Conservation (phyloP, 2,888 invertebrate species). For the Magallana nippona region DNA sequence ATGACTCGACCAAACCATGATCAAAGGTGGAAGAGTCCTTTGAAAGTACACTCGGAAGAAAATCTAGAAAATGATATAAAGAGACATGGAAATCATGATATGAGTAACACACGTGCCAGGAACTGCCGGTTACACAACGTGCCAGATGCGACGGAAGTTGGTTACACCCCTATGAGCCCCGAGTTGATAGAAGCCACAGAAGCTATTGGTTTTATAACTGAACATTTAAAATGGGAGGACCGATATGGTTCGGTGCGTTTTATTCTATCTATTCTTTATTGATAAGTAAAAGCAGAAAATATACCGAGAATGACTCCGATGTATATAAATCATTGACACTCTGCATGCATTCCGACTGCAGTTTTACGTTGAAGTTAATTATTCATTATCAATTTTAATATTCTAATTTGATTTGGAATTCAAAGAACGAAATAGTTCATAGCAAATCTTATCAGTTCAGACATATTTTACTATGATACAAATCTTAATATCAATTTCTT, state of each 20-base stretch:
- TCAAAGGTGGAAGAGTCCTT: conserved; percentile 83
- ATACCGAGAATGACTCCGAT: too few species aligned
- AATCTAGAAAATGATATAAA: conserved; percentile 24
- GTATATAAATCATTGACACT: too few species aligned
- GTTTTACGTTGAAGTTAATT: too few species aligned
- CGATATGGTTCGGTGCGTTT: conserved; percentile 39
- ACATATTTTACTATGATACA: too few species aligned
- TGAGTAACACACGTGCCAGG: not conserved
- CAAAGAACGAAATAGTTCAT: too few species aligned
- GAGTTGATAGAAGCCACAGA: conserved; percentile 95
- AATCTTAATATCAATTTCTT: too few species aligned
- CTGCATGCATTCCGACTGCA: too few species aligned
- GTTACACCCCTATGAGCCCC: conserved; percentile 80
- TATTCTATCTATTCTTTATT: not conserved
- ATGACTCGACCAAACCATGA: conserved; percentile 93
- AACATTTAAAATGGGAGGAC: conserved; percentile 97
- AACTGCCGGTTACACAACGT: conserved; percentile 20
- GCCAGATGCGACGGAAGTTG: not conserved
- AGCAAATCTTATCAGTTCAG: too few species aligned
- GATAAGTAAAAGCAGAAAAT: too few species aligned
- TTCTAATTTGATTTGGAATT: too few species aligned
- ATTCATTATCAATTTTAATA: too few species aligned
- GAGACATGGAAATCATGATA: conserved; percentile 6
- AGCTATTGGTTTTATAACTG: conserved; percentile 97
- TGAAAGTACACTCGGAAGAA: conserved; percentile 85